Evolutionary conservation across 2,888 invertebrate genomes (phyloP).

Genomic region (Helleia helle): DNA sequence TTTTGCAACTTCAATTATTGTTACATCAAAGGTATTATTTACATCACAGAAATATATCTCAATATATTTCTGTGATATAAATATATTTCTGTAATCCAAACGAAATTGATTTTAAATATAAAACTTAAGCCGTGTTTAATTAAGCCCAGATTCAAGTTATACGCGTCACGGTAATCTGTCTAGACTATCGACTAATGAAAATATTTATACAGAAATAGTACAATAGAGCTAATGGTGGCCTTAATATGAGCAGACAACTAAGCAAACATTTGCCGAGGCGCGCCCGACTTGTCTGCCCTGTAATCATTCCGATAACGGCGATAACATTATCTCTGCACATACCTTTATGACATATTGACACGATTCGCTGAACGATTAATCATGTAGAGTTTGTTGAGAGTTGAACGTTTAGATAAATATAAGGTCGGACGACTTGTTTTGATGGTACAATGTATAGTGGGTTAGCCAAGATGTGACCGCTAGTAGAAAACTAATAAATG

Average conservation of each 20-base stretch:
- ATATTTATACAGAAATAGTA: constrained; percentile 10
- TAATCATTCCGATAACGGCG: constrained; percentile 40
- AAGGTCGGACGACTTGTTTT: too few species aligned
- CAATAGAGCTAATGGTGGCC: constrained; percentile 31
- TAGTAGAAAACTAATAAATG: too few species aligned
- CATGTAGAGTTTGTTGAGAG: not conserved
- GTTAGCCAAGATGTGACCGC: too few species aligned
- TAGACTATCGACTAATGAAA: constrained; percentile 1
- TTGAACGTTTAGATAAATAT: too few species aligned
- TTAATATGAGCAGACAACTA: constrained; percentile 42
- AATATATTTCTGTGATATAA: too few species aligned
- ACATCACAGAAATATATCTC: too few species aligned
- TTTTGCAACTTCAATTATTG: too few species aligned
- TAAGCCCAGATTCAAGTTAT: not conserved
- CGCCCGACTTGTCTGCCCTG: constrained; percentile 46
- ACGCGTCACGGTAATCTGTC: not conserved
- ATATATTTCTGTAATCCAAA: too few species aligned
- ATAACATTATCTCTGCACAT: constrained; percentile 20
- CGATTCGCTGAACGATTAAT: constrained; percentile 20
- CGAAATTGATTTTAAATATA: too few species aligned
- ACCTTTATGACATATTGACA: constrained; percentile 21
- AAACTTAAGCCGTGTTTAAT: too few species aligned
- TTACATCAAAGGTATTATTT: too few species aligned
- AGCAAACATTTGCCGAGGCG: constrained; percentile 58
- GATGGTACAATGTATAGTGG: too few species aligned